A percentile compares a stretch with the other conserved stretches of the same genome.
These are phyloP conservation scores for Chrysolina haemoptera DNA, from an alignment of 2,888 invertebrate species.

Conservation along the genomic window DNA sequence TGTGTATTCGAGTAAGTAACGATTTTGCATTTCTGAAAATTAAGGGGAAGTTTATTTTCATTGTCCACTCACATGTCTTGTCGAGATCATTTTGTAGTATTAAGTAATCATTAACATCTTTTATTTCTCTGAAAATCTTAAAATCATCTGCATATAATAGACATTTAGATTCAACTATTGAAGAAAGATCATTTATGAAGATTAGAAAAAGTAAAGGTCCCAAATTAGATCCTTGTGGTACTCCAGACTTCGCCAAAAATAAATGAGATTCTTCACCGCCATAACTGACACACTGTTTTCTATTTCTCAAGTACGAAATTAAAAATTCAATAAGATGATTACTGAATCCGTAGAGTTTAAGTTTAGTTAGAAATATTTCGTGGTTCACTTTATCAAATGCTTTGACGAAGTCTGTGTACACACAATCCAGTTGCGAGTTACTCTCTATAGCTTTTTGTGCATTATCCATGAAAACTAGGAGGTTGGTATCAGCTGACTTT, in stretches of 20 bases:
- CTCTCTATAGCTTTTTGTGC: background rate
- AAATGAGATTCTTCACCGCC: background rate
- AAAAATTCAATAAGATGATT: background rate
- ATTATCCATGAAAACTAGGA: too few relatives aligned
- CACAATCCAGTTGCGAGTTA: background rate
- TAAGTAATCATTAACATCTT: too few relatives aligned
- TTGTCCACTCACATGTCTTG: too few relatives aligned
- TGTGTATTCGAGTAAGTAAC: too few relatives aligned
- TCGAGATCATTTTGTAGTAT: too few relatives aligned
- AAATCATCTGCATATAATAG: background rate
- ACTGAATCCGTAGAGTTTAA: background rate
- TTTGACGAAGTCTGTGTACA: background rate
- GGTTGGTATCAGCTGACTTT: too few relatives aligned
- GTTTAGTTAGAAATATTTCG: background rate
- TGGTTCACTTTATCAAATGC: background rate
- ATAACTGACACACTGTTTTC: background rate
- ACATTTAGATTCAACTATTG: background rate
- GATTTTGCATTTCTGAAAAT: too few relatives aligned
- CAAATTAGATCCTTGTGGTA: conserved; percentile 5
- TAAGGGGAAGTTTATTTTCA: too few relatives aligned
- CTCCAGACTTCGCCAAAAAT: background rate
- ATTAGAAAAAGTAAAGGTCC: background rate
- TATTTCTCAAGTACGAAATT: background rate
- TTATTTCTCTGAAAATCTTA: too few relatives aligned
- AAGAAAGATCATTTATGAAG: background rate